Conservation (phyloP, 2,797 vertebrate genomes). For the Malurus leucopterus region DNA sequence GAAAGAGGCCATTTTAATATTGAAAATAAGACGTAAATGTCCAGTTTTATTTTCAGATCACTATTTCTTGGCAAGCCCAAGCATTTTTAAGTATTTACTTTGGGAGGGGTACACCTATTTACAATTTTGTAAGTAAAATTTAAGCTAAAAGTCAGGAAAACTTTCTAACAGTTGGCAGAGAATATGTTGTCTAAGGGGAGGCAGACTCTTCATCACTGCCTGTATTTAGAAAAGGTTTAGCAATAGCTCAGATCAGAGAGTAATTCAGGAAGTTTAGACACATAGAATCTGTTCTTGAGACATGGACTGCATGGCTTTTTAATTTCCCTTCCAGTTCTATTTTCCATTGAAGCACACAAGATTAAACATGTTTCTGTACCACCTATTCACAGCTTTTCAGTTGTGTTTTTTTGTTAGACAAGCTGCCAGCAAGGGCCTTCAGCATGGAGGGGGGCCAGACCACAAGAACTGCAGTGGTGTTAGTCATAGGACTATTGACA, state of each 20-base stretch:
- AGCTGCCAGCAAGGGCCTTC: neutral
- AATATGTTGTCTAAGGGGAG: neutral
- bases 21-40: neutral
- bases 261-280: neutral
- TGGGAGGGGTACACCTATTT: neutral
- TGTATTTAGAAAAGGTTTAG: neutral
- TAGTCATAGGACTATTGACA: neutral
- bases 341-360: neutral
- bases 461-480: neutral
- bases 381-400: neutral
- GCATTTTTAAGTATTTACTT: neutral
- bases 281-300: neutral
- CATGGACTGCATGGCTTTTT: neutral
- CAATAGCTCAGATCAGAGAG: neutral
- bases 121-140: neutral
- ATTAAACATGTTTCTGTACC: neutral
- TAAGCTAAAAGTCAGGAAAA: conserved; percentile 10
- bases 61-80: neutral
- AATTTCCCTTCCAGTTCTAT: neutral
- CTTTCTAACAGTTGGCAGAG: neutral
- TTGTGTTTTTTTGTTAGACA: neutral
- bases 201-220: neutral
- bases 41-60: neutral
- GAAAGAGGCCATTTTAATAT: neutral
- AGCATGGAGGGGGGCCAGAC: neutral